These are phyloP conservation scores for Horisme vitalbata DNA, from an alignment of 2,888 invertebrate species.

Conservation along the genomic window DNA sequence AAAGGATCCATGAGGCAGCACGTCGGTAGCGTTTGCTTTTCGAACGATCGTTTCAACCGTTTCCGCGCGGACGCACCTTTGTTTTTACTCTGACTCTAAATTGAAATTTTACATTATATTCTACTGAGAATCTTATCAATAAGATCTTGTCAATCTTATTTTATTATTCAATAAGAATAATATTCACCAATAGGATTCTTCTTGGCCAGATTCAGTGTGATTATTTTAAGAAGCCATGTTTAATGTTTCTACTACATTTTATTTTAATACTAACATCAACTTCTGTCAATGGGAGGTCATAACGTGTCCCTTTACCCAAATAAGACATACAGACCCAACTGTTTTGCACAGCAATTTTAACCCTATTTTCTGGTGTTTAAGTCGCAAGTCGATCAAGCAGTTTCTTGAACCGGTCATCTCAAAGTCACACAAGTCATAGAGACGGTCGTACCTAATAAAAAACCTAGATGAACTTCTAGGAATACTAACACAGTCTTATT, in stretches of 20 bases:
- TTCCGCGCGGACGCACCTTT: constrained; percentile 49
- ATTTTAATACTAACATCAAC: too few relatives aligned
- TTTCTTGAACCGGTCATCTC: constrained; percentile 29
- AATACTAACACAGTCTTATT: constrained; percentile 14
- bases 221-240: not conserved
- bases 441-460: constrained; percentile 25
- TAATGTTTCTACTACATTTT: too few relatives aligned
- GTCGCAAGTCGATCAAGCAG: constrained; percentile 15
- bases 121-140: too few relatives aligned
- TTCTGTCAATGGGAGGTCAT: not conserved
- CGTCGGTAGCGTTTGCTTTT: constrained; percentile 50
- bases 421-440: constrained; percentile 24
- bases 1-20: constrained; percentile 60
- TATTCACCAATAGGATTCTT: constrained; percentile 2
- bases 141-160: too few relatives aligned
- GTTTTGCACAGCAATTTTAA: constrained; percentile 27
- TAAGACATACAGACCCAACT: constrained; percentile 21
- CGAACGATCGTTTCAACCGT: constrained; percentile 39
- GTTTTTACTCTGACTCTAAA: not conserved
- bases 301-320: constrained; percentile 14
- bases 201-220: not conserved
- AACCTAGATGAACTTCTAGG: constrained; percentile 33
- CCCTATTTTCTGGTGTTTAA: constrained; percentile 10
- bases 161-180: too few relatives aligned
- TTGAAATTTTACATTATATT: not conserved